Base-by-base conservation (phyloP, 2,888 invertebrate species). In the Phengaris alcon region DNA sequence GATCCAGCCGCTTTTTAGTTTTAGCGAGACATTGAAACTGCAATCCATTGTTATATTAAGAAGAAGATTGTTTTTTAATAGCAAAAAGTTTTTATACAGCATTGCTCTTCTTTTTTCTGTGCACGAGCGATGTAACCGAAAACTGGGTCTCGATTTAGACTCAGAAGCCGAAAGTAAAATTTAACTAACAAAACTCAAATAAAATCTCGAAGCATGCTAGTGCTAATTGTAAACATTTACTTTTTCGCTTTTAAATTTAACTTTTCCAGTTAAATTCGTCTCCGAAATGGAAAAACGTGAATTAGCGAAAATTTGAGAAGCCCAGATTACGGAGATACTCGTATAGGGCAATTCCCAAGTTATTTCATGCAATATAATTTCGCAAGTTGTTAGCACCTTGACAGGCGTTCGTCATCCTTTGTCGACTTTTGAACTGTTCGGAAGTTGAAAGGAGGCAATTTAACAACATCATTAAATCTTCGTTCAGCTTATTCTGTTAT, bases 351-450 rank as follows among this genome's bases (percentile, higher is more conserved):
- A 15, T 73, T 76, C 54, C 55, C 74, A 69, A 77, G 77, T 76
- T 76, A 76, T 77, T 76, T 75, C 75, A 74, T 75, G 76, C 76
- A 76, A 76, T 78, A 76, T 75, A 75, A 77, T 78, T 78, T 75
- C 64, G 55, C 70, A 76, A 78, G 76, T 78, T 77, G 74, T 74
- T 69, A 75, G 75, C 76, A 75, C 79, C 77, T 75, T 79, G 79
- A 76, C 76, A 75, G 74, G 57, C 70, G 57, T 57, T 73, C 75
- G 74, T 74, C 75, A 73, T 51, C 76, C 70, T 70, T 68, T 75
- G 75, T 75, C 55, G 57, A 52, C 57, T 68, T 70, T 75, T 48
- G 52, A 73, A 70, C 73, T 74, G 75, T 64, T 70, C 4, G 70
- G 48, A 22, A 70, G 70, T 70, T 51, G 48, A 70, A 44, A 64